Base-by-base conservation (phyloP, 2,113 vertebrate genomes). In the Pelusios castaneus region DNA sequence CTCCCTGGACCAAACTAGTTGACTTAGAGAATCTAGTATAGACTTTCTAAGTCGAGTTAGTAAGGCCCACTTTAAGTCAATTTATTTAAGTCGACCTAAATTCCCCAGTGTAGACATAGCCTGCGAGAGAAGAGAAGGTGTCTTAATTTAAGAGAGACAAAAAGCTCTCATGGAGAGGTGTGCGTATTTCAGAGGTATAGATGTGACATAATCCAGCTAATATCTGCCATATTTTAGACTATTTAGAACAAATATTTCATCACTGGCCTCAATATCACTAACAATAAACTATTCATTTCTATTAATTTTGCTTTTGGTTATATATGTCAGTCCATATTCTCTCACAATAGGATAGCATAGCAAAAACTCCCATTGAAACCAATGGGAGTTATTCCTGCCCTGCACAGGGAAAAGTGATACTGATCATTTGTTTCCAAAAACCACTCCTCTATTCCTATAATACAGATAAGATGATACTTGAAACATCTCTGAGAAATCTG, bases 231-330 rank as follows among this genome's bases (percentile, higher is more conserved):
- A 34, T 87, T 41, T 16, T 76, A 47, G 85, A 51, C 45, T 89
- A 10, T 75, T 80, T 90, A 89, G 89, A 41, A 17, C 11, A 75
- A 43, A 24, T 70, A 10, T 43, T 75, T 43, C 70, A 75, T 43
- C 70, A 25, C 7, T 43, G 13, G 22, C 89, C 87, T 87, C 70
- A 85, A 34, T 81, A 29, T 83, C 41, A 43, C 14, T 75, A 75
- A 43, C 92, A 91, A 81, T 85, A 70, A 82, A 47, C 22, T 22
- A 89, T 93, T 52, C 78, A 43, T 29, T 86, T 82, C 27, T 94
- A 27, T 84, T 89, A 70, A 21, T 83, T 95, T 92, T 76, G 63
- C 45, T 90, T 92, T 87, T 83, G 10, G 6, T 89, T 93, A 84
- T 82, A 8, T 60, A 47, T 51, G 47, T 29, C 80, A 91, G 76